Conservation (phyloP, 2,888 invertebrate species). For the Sycophila texana region DNA sequence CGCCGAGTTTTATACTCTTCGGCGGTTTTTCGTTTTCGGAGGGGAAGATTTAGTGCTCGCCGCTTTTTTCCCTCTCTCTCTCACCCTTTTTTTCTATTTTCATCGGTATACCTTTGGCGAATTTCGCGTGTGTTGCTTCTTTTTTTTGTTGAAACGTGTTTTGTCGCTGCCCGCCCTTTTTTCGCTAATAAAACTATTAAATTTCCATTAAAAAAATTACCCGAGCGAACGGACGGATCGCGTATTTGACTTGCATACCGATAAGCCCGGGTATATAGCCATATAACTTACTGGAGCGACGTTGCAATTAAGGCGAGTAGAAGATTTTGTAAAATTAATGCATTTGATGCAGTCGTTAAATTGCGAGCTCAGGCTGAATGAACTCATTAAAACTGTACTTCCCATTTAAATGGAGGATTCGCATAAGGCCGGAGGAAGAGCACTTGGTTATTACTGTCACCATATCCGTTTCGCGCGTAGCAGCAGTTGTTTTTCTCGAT, state of each 20-base stretch:
- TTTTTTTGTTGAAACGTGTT: background rate
- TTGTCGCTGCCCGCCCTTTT: background rate
- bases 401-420: slow-evolving; percentile 1
- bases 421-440: background rate
- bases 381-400: slow-evolving; percentile 35
- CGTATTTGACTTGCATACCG: slow-evolving; percentile 31
- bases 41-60: slow-evolving; percentile 38
- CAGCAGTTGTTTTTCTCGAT: too few relatives aligned
- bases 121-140: background rate
- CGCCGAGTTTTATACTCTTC: slow-evolving; percentile 29
- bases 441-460: background rate
- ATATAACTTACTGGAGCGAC: background rate
- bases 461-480: too few relatives aligned
- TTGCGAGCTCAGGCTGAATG: slow-evolving; percentile 29
- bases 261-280: slow-evolving; percentile 9
- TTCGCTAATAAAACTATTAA: slow-evolving; percentile 43
- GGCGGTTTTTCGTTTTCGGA: slow-evolving; percentile 28
- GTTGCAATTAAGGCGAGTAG: slow-evolving; percentile 42
- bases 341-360: slow-evolving; percentile 42
- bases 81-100: slow-evolving; percentile 4
- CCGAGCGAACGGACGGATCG: slow-evolving; percentile 15
- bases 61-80: background rate
- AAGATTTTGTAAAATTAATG: slow-evolving; percentile 26
- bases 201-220: slow-evolving; percentile 46
- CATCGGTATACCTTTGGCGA: background rate